Conservation (phyloP, 2,797 vertebrate genomes). For the Premnoplex brunnescens region DNA sequence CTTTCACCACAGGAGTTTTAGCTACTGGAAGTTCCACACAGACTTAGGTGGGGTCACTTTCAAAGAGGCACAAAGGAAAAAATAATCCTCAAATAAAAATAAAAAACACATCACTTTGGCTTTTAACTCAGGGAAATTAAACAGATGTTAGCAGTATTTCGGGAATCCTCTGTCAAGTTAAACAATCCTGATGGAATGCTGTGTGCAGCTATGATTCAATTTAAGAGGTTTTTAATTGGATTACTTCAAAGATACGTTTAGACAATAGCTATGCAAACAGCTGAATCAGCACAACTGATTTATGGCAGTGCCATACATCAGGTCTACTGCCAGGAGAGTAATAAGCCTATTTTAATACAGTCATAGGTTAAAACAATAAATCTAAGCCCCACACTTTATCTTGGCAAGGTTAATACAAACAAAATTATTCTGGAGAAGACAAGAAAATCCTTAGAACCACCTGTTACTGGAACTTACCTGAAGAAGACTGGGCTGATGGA, state of each 20-base stretch:
- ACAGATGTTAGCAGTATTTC: not conserved
- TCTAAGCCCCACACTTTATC: not conserved
- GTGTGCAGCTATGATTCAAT: not conserved
- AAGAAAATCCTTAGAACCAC: not conserved
- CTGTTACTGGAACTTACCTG: not conserved
- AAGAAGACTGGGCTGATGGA: not conserved
- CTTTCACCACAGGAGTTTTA: not conserved
- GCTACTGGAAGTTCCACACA: not conserved
- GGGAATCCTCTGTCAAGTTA: not conserved
- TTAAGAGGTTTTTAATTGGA: constrained; percentile 26
- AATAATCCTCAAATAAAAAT: not conserved
- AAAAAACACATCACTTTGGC: not conserved
- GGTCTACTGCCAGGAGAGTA: not conserved
- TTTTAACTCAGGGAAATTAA: not conserved
- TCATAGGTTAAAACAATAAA: constrained; percentile 17
- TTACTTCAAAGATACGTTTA: not conserved
- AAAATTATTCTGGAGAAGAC: not conserved
- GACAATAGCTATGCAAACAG: not conserved
- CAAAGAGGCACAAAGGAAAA: not conserved
- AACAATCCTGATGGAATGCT: not conserved
- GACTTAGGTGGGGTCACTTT: not conserved
- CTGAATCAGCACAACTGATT: constrained; percentile 13
- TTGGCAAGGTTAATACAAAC: not conserved
- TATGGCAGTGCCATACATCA: not conserved
- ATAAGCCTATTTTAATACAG: not conserved